Conservation (phyloP, 2,797 vertebrate genomes). For the Enteromius viviparus region DNA sequence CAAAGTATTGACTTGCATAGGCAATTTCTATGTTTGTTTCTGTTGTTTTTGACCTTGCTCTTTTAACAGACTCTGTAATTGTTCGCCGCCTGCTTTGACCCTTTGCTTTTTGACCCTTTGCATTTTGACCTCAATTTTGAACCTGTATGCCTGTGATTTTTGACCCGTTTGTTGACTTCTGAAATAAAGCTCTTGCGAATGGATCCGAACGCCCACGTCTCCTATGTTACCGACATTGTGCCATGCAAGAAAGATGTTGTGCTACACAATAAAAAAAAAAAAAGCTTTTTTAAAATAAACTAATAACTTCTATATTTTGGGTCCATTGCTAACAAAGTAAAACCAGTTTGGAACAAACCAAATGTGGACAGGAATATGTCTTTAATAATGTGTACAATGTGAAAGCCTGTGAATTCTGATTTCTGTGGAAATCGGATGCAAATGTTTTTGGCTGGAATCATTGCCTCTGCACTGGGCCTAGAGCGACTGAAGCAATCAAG, state of each 20-base stretch:
- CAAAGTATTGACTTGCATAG: too few relatives aligned
- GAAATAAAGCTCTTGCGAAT: too few relatives aligned
- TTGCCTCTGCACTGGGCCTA: conserved; percentile 12
- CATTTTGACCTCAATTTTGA: too few relatives aligned
- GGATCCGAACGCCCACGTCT: too few relatives aligned
- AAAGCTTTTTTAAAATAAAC: neutral
- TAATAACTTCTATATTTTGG: neutral
- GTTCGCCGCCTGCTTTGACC: too few relatives aligned
- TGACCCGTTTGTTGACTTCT: too few relatives aligned
- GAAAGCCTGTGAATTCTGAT: neutral
- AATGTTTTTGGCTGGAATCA: conserved; percentile 11
- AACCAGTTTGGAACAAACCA: neutral
- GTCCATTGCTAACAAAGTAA: neutral
- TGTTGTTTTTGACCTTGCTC: too few relatives aligned
- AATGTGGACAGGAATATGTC: neutral
- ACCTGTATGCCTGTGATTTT: too few relatives aligned
- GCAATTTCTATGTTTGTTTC: too few relatives aligned
- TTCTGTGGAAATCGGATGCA: conserved; percentile 17
- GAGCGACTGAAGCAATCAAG: conserved; percentile 45
- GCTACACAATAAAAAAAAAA: neutral
- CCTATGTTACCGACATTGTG: too few relatives aligned
- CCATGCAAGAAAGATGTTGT: neutral
- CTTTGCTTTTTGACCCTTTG: too few relatives aligned
- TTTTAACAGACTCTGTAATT: too few relatives aligned
- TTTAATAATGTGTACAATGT: neutral